Evolutionary conservation across 2,888 invertebrate genomes (phyloP).

Genomic region (Phaedon cochleariae): DNA sequence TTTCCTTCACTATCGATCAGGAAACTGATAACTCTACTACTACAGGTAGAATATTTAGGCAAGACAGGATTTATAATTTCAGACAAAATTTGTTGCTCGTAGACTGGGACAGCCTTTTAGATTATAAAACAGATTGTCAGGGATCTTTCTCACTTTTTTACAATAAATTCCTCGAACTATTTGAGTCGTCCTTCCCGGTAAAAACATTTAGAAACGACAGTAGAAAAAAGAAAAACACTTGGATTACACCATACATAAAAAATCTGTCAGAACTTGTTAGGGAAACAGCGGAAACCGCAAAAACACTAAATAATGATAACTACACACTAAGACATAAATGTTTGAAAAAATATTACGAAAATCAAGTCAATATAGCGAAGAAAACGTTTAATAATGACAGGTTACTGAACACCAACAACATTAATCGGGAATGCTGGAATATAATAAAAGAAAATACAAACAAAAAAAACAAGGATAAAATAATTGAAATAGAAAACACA

Average conservation of each 20-base stretch:
- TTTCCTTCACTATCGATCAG: constrained; percentile 9
- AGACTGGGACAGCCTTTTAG: background rate
- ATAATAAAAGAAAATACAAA: constrained; percentile 3
- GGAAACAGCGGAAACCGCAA: constrained; percentile 9
- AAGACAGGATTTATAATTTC: constrained; percentile 10
- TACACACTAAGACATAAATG: background rate
- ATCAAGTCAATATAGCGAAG: constrained; percentile 7
- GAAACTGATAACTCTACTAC: constrained; percentile 11
- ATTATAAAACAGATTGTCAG: background rate
- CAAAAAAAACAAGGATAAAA: constrained; percentile 3
- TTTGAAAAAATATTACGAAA: constrained; percentile 7
- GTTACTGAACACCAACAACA: constrained; percentile 2
- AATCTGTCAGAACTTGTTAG: constrained; percentile 12
- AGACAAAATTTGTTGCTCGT: constrained; percentile 12
- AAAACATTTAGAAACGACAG: constrained; percentile 7
- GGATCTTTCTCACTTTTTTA: too few relatives aligned
- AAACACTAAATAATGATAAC: background rate
- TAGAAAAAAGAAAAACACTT: constrained; percentile 12
- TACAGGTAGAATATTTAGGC: constrained; percentile 11
- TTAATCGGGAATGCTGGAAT: constrained; percentile 12
- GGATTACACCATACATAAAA: constrained; percentile 11
- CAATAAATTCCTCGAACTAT: constrained; percentile 14
- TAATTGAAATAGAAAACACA: constrained; percentile 3
- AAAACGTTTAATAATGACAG: constrained; percentile 10
- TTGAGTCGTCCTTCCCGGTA: constrained; percentile 8